Base-by-base conservation (phyloP, 2,797 vertebrate species). In the Anguilla pacifica region DNA sequence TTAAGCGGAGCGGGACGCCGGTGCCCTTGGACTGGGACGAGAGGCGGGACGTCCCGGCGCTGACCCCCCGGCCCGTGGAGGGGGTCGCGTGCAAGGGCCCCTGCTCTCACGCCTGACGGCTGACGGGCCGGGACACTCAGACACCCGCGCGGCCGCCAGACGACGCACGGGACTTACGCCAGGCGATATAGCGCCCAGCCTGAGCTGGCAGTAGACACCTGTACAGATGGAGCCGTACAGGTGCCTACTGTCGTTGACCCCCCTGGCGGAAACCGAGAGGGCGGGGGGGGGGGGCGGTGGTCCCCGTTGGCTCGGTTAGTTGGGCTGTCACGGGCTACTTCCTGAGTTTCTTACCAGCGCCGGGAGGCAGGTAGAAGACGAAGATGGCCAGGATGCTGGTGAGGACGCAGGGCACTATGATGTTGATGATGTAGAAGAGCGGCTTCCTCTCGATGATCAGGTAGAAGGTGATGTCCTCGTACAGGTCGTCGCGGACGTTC, bases 311-410 rank as follows among this genome's bases (percentile, higher is more conserved):
- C 31, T 11, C 2, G 31, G 70, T 15, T 15, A 74, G 31, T 74
- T 11, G 28, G 70, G 25, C 70, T 13, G 9, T 28, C 28, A 28
- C 15, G 2, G 7, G 35, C 22, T 35, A 3, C 35, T 51, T 46
- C 11, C 22, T 2, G 49, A 28, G 22, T 9, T 17, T 25, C 67
- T 91, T 91, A 98, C 98, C 97, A 93, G 98, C 98, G 53, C 97
- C 98, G 0, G 98, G 98, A 0, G 98, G 98, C 79, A 98, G 95
- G 92, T 98, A 98, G 94, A 98, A 98, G 91, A 98, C 97, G 17
- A 97, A 97, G 93, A 98, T 98, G 90, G 98, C 98, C 89, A 98
- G 88, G 72, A 98, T 95, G 0, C 96, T 97, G 91, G 97, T 98
- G 89, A 98, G 96, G 90, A 98, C 95, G 91, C 98, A 98, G 6